These are phyloP conservation scores for Trachemys scripta DNA, from an alignment of 2,113 vertebrate genomes.

Conservation along the genomic window DNA sequence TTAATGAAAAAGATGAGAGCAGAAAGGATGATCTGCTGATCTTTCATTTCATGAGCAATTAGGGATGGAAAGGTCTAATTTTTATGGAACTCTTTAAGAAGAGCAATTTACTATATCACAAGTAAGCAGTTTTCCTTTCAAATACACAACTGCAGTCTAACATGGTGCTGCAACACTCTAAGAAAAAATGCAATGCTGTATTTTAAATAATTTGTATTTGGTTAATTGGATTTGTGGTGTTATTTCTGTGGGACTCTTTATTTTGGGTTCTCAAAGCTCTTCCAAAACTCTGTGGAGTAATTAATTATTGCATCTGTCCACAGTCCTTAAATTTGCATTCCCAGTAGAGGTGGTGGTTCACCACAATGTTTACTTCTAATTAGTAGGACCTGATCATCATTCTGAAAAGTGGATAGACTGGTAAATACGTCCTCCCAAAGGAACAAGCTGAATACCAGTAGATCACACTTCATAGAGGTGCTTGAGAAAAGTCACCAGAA, in stretches of 20 bases:
- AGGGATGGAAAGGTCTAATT: background rate
- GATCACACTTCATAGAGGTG: background rate
- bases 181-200: background rate
- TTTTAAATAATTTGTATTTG: background rate
- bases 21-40: background rate
- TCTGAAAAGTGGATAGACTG: background rate
- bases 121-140: background rate
- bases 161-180: background rate
- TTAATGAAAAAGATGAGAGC: slow-evolving; percentile 11
- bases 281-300: background rate
- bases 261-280: background rate
- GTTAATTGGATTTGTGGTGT: background rate
- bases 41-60: background rate
- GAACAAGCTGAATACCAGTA: background rate
- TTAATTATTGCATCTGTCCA: background rate
- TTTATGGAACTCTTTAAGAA: slow-evolving; percentile 7
- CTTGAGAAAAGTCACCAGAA: background rate
- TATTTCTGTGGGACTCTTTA: background rate
- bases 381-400: background rate
- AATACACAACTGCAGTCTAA: background rate
- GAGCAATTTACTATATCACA: background rate
- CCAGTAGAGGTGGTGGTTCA: background rate
- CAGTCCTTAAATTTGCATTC: background rate
- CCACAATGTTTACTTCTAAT: background rate
- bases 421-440: background rate